Percentiles rank a stretch among this genome's conserved stretches.
Evolutionary conservation across 2,888 invertebrate genomes (phyloP).

Genomic region (Megalurothrips usitatus): DNA sequence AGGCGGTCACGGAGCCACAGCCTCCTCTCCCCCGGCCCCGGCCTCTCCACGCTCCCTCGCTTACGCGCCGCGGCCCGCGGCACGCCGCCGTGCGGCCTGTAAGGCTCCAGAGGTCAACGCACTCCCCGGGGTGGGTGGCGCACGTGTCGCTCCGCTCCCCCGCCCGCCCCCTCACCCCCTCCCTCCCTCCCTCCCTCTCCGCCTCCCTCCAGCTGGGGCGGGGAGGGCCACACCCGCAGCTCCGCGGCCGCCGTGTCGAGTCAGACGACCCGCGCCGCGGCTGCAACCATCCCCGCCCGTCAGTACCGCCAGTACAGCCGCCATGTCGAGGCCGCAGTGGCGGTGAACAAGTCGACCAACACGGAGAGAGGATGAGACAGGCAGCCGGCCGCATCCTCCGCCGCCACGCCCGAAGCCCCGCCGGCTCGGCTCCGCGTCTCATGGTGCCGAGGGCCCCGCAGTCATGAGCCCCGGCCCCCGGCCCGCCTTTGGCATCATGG

Average conservation of each 20-base stretch:
- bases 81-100: not conserved
- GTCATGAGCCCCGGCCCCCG: too few relatives aligned
- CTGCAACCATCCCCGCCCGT: not conserved
- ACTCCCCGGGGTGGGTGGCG: constrained; percentile 4
- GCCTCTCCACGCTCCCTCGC: not conserved
- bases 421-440: too few relatives aligned
- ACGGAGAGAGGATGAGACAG: too few relatives aligned
- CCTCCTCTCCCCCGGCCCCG: not conserved
- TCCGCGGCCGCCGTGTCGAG: not conserved
- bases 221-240: not conserved
- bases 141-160: not conserved
- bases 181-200: not conserved
- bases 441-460: too few relatives aligned
- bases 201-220: constrained; percentile 1
- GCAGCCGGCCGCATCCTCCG: too few relatives aligned
- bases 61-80: not conserved
- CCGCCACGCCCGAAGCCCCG: too few relatives aligned
- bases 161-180: too few relatives aligned
- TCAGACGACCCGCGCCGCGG: not conserved
- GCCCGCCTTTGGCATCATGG: too few relatives aligned
- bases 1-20: not conserved
- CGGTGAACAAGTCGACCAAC: too few relatives aligned
- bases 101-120: constrained; percentile 28
- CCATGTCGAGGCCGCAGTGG: too few relatives aligned
- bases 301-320: too few relatives aligned